Percentiles rank a stretch among this genome's conserved stretches.
Evolutionary conservation across 2,797 vertebrate species (phyloP).

Genomic region (Characodon lateralis): DNA sequence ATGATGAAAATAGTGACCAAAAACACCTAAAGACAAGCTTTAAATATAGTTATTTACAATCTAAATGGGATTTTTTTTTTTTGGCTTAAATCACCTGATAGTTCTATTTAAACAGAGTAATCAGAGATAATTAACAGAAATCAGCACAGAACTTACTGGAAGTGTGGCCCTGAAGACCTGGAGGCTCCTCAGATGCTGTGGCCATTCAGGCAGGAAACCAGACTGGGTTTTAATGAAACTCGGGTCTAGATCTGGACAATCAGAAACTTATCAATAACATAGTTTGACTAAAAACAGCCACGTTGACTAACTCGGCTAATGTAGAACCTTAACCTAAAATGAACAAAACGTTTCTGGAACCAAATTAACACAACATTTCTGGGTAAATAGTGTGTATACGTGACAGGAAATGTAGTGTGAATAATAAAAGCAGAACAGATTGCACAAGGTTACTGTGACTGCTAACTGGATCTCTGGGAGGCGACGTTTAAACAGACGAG

Average conservation of each 20-base stretch:
- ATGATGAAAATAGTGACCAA: neutral
- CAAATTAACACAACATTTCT: neutral
- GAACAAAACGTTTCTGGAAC: neutral
- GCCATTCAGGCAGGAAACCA: slow-evolving; percentile 74
- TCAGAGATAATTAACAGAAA: neutral
- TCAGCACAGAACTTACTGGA: slow-evolving; percentile 62
- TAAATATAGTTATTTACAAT: neutral
- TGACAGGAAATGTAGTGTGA: neutral
- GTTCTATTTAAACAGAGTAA: neutral
- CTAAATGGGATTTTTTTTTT: neutral
- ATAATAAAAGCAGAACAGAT: neutral
- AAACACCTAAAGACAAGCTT: neutral
- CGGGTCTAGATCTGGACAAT: slow-evolving; percentile 24
- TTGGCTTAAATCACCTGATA: neutral
- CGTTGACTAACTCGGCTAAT: slow-evolving; percentile 33
- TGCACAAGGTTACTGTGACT: neutral
- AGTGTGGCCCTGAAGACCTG: slow-evolving; percentile 62
- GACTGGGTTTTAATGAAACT: slow-evolving; percentile 23
- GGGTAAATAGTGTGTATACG: too few species aligned
- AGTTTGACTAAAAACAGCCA: slow-evolving; percentile 45
- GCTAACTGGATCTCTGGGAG: neutral
- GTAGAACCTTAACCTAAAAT: neutral
- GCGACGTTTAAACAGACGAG: slow-evolving; percentile 14
- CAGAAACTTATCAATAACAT: neutral
- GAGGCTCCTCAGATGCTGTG: slow-evolving; percentile 76